Evolutionary conservation across 2,888 invertebrate genomes (phyloP), one percentile per base, ranked within the genome.

Genomic region (Ptilodon capucinus): DNA sequence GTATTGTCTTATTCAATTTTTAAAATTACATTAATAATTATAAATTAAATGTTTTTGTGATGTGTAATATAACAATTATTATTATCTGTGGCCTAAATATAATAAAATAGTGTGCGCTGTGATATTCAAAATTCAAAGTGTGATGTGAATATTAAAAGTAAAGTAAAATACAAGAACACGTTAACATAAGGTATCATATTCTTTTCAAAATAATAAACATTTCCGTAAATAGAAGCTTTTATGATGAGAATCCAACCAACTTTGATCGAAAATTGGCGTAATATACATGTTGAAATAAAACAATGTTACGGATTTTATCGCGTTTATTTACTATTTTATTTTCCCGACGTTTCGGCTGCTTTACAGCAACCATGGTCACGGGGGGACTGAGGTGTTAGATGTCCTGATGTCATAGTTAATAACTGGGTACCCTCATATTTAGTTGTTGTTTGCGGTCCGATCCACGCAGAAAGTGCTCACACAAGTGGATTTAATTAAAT

Each of bases 111-210:
- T 34, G 16, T 34, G 16, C 4, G 16, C 34, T 34, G 34, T 34
- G 34, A 34, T 34, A 34, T 34, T 16, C n/a, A 16, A 16, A 16
- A 34, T 17, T 11, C 4, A n/a, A 8, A 6, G 35, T 35, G 35
- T 35, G 9, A 11, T 17, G 32, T 32, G 32, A 14, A 32, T 32
- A 14, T 14, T 2, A 7, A 13, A n/a, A n/a, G n/a, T n/a, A n/a
- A n/a, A n/a, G 5, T 32, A 2, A 14, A n/a, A 28, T 25, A 14
- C 17, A 9, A 17, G 3, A 35, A 9, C 17, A 17, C 8, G 18
- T 0, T 2, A 7, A 17, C 38, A 52, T 32, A 46, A 59, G 59
- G 59, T 59, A 60, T 59, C 52, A 48, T 48, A 48, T 46, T 38
- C 38, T 36, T 41, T 21, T 4, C 13, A 9, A 44, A 46, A 39